A percentile compares a stretch with the other conserved stretches of the same genome.
Evolutionary conservation across 2,113 vertebrate genomes (phyloP).

Genomic region (Bubalus kerabau): DNA sequence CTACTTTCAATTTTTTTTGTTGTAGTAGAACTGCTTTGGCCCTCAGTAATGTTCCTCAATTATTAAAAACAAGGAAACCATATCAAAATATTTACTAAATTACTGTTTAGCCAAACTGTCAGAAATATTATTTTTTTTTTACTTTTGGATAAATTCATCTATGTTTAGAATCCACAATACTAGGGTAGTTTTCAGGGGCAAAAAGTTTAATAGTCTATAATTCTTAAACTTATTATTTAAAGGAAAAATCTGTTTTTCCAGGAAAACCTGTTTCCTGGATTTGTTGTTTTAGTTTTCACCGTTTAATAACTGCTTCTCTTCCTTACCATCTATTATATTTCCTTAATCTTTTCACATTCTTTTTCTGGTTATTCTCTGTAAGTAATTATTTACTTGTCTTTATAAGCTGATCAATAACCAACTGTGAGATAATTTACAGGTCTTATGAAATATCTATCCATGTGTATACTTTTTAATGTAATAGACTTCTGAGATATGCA

Average conservation of each 20-base stretch:
- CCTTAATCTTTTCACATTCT: neutral
- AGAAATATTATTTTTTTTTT: slow-evolving; percentile 13
- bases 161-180: neutral
- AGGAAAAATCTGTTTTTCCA: neutral
- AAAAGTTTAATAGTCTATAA: neutral
- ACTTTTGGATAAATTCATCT: neutral
- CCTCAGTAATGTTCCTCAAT: neutral
- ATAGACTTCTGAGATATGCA: slow-evolving; percentile 33
- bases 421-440: slow-evolving; percentile 56
- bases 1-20: neutral
- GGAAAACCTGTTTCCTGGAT: neutral
- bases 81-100: neutral
- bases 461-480: slow-evolving; percentile 41
- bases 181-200: neutral
- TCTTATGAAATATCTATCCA: slow-evolving; percentile 42
- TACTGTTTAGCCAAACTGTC: neutral
- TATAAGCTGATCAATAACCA: slow-evolving; percentile 39
- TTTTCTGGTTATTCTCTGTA: neutral
- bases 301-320: neutral
- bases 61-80: slow-evolving; percentile 15
- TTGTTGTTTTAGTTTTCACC: neutral
- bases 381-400: slow-evolving; percentile 54
- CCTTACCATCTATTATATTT: neutral
- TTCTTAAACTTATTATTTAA: neutral
- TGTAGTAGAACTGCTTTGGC: neutral